Evolutionary conservation across 2,888 invertebrate species (phyloP), one percentile per base, ranked within the genome.

Genomic region (Pseudoips prasinana): DNA sequence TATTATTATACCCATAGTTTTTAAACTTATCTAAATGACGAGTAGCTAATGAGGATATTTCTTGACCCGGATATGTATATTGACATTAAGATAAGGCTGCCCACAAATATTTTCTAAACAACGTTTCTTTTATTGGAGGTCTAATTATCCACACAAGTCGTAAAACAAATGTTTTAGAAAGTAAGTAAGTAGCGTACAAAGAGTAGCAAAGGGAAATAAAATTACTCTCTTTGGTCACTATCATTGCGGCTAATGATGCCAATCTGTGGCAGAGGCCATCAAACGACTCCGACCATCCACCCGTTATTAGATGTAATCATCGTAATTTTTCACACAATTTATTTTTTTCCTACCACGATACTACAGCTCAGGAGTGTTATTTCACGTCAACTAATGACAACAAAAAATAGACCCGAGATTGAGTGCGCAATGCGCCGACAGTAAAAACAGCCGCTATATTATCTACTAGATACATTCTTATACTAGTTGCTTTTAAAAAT

Each of bases 251-350:
- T 88, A 87, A 88, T 87, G 87, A 86, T 61, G 81, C 79, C 84
- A 84, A 83, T 79, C 81, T 77, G 66, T 70, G 71, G 66, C 73
- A 71, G 71, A 58, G 73, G 70, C 79, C 76, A 81, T 84, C 83
- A 81, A 73, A 75, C 74, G 69, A 69, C 73, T 68, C 67, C 64
- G 70, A 46, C 69, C 70, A 70, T 68, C 77, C 66, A 70, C 55
- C 67, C 72, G 74, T 86, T 84, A 87, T 85, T 86, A 84, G 71
- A 77, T 69, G 81, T 85, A 87, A 88, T 86, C 86, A 85, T 85
- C 76, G 83, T 85, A 84, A 87, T 87, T 87, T 87, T 88, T 87
- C 86, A 87, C 88, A 85, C 86, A 85, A 83, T 87, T 82, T 83
- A 75, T 83, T 87, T 83, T 78, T 80, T 82, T 76, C 68, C 53